These are phyloP conservation scores for Cryptotis parvus DNA, from an alignment of 2,113 vertebrate species.

Conservation along the genomic window DNA sequence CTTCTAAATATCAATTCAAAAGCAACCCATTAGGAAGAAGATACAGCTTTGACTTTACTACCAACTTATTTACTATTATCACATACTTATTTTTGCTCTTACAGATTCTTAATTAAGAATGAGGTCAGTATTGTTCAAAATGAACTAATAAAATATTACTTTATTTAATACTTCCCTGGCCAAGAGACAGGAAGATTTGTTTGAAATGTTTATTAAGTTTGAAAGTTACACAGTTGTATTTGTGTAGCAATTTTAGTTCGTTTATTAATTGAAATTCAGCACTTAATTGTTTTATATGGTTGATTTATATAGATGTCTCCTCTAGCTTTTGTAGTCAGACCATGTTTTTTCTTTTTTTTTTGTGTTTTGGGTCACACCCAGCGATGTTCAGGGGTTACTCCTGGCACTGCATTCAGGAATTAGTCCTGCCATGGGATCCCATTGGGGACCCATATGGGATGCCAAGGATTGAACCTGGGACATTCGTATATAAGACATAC, in stretches of 20 bases:
- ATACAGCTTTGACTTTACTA: not conserved
- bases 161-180: conserved; percentile 44
- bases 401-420: too few relatives aligned
- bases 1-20: conserved; percentile 29
- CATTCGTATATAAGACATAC: too few relatives aligned
- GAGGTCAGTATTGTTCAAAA: conserved; percentile 20
- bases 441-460: too few relatives aligned
- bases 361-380: too few relatives aligned
- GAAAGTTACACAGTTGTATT: conserved; percentile 48
- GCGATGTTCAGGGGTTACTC: too few relatives aligned
- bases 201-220: conserved; percentile 49
- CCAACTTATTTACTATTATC: conserved; percentile 26
- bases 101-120: conserved; percentile 45
- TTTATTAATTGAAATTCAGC: conserved; percentile 15
- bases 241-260: conserved; percentile 42
- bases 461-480: too few relatives aligned
- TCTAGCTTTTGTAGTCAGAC: not conserved
- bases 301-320: not conserved
- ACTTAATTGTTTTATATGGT: conserved; percentile 1
- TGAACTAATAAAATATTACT: conserved; percentile 20
- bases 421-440: too few relatives aligned
- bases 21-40: conserved; percentile 22
- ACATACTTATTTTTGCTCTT: conserved; percentile 49
- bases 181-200: conserved; percentile 33
- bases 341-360: too few relatives aligned